Evolutionary conservation across 2,797 vertebrate genomes (phyloP).

Genomic region (Hafferia zeledoni): DNA sequence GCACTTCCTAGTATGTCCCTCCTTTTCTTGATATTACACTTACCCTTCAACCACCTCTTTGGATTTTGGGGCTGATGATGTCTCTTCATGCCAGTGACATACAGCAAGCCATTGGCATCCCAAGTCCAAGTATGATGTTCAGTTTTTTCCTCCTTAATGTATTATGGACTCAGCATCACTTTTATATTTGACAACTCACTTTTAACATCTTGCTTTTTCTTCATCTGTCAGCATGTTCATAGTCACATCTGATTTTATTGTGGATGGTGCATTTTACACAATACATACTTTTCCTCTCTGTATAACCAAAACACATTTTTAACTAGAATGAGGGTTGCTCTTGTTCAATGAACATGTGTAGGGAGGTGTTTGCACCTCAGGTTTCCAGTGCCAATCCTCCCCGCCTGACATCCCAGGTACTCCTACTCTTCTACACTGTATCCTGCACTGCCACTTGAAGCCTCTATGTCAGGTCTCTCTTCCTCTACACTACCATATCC

Average conservation of each 20-base stretch:
- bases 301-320: neutral
- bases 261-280: neutral
- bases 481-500: neutral
- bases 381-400: neutral
- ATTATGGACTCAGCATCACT: neutral
- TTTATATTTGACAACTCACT: neutral
- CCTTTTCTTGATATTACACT: neutral
- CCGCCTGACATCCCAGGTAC: neutral
- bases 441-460: neutral
- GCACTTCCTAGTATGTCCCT: neutral
- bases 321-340: neutral
- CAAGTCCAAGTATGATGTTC: accelerated
- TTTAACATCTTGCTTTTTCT: neutral
- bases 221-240: neutral
- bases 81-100: accelerated
- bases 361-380: neutral
- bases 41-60: neutral
- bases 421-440: neutral
- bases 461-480: neutral
- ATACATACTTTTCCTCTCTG: accelerated
- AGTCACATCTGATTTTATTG: neutral
- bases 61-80: accelerated
- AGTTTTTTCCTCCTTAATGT: neutral
- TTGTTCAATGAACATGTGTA: neutral
- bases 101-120: neutral